Evolutionary conservation across 2,113 vertebrate species (phyloP).

Genomic region (Vidua macroura): DNA sequence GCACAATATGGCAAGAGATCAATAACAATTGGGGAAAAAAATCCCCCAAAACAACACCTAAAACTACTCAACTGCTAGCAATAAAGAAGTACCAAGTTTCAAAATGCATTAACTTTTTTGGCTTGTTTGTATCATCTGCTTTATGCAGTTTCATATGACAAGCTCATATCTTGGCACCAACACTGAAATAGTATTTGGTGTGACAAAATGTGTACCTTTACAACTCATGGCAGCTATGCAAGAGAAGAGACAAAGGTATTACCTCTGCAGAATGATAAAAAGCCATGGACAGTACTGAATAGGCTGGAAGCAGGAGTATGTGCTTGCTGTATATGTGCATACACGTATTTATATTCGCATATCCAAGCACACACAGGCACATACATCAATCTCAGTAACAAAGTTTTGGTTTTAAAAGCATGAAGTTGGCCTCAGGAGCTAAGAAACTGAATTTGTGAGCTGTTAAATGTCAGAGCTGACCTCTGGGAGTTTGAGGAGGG

Average conservation of each 20-base stretch:
- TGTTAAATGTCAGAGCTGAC: slow-evolving; percentile 80
- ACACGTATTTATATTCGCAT: background rate
- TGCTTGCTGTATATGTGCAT: background rate
- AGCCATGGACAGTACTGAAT: background rate
- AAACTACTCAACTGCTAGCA: slow-evolving; percentile 52
- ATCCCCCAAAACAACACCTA: background rate
- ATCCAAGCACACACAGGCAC: background rate
- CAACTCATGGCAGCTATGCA: background rate
- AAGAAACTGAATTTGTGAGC: slow-evolving; percentile 74
- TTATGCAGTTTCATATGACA: background rate
- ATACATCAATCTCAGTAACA: slow-evolving; percentile 37
- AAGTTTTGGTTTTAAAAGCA: slow-evolving; percentile 65
- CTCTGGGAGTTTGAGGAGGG: slow-evolving; percentile 72
- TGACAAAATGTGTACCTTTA: background rate
- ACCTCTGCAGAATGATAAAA: background rate
- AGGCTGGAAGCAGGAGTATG: background rate
- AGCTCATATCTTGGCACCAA: background rate
- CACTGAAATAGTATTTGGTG: background rate
- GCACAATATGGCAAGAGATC: slow-evolving; percentile 66
- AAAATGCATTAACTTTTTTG: slow-evolving; percentile 52
- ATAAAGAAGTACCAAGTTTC: slow-evolving; percentile 47
- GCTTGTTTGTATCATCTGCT: background rate
- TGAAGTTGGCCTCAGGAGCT: slow-evolving; percentile 64
- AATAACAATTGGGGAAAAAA: slow-evolving; percentile 34
- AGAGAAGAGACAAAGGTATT: background rate